Percentiles rank a stretch among this genome's conserved stretches.
These are phyloP conservation scores for Listronotus oregonensis DNA, from an alignment of 1,140 invertebrate genomes.

Conservation along the genomic window DNA sequence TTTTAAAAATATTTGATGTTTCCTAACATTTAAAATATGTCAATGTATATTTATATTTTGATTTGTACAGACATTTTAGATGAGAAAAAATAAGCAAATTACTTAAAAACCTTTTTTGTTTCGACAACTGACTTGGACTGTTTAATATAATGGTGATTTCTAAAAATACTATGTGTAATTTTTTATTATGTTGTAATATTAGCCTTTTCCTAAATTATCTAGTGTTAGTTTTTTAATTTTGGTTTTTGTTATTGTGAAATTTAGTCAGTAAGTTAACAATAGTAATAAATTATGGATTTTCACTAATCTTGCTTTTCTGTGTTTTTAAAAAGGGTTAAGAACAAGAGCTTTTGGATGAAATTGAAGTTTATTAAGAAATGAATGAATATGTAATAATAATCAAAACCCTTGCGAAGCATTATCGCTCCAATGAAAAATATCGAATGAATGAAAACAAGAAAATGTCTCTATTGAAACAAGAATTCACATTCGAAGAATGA, in stretches of 20 bases:
- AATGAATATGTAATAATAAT: conserved; percentile 21
- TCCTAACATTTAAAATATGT: too few relatives aligned
- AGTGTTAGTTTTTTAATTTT: conserved; percentile 13
- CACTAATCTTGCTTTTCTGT: conserved; percentile 54
- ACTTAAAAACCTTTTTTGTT: too few relatives aligned
- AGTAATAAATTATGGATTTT: conserved; percentile 48
- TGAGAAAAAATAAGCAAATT: too few relatives aligned
- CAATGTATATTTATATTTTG: too few relatives aligned
- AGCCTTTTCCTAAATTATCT: conserved; percentile 3
- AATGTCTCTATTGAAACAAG: conserved; percentile 26
- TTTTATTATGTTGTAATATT: conserved; percentile 7
- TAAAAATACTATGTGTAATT: too few relatives aligned
- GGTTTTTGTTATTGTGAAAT: conserved; percentile 31
- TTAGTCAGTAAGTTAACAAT: conserved; percentile 44
- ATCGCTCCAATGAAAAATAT: conserved; percentile 32
- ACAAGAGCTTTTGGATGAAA: conserved; percentile 55
- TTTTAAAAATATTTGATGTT: too few relatives aligned
- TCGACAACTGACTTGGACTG: too few relatives aligned
- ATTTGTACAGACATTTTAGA: too few relatives aligned
- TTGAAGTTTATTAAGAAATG: conserved; percentile 48
- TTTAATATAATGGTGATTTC: too few relatives aligned
- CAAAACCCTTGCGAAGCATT: conserved; percentile 25
- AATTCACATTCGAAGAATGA: conserved; percentile 30
- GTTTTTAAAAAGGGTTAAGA: conserved; percentile 54
- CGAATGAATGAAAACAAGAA: conserved; percentile 28